phyloP scores from a whole-genome alignment of 2,888 invertebrate genomes.

The Mongoloraphidia duomilia region DNA sequence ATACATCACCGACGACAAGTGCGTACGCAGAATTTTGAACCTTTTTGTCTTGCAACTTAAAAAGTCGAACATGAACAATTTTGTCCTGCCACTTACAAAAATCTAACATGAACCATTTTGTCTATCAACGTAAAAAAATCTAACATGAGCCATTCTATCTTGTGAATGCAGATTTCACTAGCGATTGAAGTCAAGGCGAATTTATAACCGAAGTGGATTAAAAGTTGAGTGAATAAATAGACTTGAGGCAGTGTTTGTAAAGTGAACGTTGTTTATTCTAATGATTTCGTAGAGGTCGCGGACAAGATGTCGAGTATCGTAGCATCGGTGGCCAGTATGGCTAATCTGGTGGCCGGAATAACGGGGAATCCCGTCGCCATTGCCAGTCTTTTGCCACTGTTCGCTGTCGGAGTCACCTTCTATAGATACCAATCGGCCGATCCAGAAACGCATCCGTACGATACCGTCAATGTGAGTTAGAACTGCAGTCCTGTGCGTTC shows the following conservation, averaged over 20 bases:
- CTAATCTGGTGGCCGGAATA: conserved; percentile 24
- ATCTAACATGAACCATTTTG: no score
- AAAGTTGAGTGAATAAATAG: not conserved
- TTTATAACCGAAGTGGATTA: no score
- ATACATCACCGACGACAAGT: no score
- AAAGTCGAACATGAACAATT: no score
- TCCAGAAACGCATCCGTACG: conserved; percentile 64
- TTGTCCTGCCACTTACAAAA: no score
- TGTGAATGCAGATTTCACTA: not conserved
- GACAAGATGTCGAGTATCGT: conserved; percentile 31
- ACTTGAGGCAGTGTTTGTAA: not conserved
- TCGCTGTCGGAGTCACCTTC: conserved; percentile 67
- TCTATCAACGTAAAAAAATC: no score
- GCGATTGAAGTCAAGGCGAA: no score
- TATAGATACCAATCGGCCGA: conserved; percentile 68
- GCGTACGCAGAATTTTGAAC: no score
- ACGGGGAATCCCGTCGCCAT: conserved; percentile 38
- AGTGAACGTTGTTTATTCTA: not conserved
- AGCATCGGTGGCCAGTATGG: conserved; percentile 30
- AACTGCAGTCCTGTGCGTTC: not conserved
- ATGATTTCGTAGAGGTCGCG: conserved; percentile 4
- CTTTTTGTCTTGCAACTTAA: no score
- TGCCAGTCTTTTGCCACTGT: conserved; percentile 62
- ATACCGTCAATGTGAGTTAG: conserved; percentile 51
- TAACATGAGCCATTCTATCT: no score